Conservation (phyloP, 2,797 vertebrate species). For the Danio tinwini region DNA sequence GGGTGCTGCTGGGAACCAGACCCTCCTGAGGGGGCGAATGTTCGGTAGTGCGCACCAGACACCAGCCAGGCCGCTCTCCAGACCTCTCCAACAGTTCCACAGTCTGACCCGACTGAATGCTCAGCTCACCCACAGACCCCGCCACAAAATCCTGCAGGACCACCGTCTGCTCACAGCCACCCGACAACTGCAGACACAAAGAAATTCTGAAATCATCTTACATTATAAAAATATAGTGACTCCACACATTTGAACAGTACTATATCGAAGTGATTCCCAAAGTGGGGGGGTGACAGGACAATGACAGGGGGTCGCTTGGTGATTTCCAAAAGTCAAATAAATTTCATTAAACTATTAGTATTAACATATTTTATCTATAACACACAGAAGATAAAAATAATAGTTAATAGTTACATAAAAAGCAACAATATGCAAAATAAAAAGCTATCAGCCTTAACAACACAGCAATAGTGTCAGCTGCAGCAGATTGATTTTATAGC, state of each 20-base stretch:
- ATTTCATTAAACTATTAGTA: too few relatives aligned
- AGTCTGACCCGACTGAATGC: constrained; percentile 93
- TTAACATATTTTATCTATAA: too few relatives aligned
- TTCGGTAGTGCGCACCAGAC: constrained; percentile 90
- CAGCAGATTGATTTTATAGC: too few relatives aligned
- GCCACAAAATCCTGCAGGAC: constrained; percentile 92
- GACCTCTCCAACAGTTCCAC: constrained; percentile 95
- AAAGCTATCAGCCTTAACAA: too few relatives aligned
- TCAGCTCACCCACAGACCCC: constrained; percentile 86
- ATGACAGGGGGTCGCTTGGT: too few relatives aligned
- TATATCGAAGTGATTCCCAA: too few relatives aligned
- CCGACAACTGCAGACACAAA: constrained; percentile 82
- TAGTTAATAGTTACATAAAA: too few relatives aligned
- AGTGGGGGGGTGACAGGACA: too few relatives aligned
- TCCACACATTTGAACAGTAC: background rate
- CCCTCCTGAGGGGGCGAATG: constrained; percentile 90
- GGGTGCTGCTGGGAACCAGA: constrained; percentile 90
- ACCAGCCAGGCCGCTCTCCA: constrained; percentile 92
- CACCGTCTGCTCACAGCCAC: constrained; percentile 94
- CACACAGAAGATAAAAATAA: too few relatives aligned
- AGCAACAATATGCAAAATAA: too few relatives aligned
- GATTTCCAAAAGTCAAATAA: too few relatives aligned
- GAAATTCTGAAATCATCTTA: background rate
- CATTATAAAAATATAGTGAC: background rate
- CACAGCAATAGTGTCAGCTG: too few relatives aligned